Conservation (phyloP, 1,140 invertebrate species). For the Leptinotarsa texana region DNA sequence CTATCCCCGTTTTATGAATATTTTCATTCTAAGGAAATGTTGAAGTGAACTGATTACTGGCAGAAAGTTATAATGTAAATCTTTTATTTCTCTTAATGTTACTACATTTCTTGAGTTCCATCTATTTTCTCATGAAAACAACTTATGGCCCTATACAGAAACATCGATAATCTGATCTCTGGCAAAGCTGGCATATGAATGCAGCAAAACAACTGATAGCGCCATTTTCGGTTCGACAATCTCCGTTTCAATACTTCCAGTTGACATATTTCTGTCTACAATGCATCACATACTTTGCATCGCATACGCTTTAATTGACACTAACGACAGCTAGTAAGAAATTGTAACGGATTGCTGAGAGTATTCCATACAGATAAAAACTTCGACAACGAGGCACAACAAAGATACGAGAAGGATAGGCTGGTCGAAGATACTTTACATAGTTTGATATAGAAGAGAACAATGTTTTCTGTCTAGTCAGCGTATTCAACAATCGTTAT, state of each 20-base stretch:
- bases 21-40: too few relatives aligned
- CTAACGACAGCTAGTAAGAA: slow-evolving; percentile 11
- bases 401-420: not conserved
- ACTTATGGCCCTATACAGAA: not conserved
- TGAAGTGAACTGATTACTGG: too few relatives aligned
- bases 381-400: not conserved
- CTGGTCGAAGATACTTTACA: not conserved
- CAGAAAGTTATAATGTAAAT: too few relatives aligned
- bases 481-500: not conserved
- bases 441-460: not conserved
- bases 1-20: too few relatives aligned
- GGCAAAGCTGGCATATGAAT: not conserved
- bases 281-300: slow-evolving; percentile 25
- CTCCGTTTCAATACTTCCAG: slow-evolving; percentile 6
- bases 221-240: slow-evolving; percentile 11
- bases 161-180: not conserved
- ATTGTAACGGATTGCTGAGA: slow-evolving; percentile 10
- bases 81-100: too few relatives aligned
- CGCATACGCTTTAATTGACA: slow-evolving; percentile 10
- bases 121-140: not conserved
- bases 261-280: slow-evolving; percentile 16
- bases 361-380: not conserved
- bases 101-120: too few relatives aligned
- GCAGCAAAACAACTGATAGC: slow-evolving; percentile 2
- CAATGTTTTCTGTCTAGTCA: slow-evolving; percentile 8